phyloP scores from a whole-genome alignment of 2,113 vertebrate genomes.

The Chionis minor region DNA sequence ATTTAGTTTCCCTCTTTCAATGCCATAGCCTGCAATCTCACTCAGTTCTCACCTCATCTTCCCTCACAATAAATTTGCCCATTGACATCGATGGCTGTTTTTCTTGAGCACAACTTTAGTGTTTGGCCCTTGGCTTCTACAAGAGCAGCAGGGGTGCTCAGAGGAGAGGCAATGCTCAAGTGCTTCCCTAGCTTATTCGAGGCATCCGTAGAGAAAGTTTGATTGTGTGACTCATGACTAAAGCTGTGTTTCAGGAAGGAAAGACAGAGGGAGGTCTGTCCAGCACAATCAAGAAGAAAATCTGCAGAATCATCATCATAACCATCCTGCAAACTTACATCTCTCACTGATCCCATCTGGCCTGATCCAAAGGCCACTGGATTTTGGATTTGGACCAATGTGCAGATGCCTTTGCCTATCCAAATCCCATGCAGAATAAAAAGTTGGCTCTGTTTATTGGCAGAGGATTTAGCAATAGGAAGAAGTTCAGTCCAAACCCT shows the following conservation, averaged over 20 bases:
- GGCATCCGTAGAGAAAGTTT: not conserved
- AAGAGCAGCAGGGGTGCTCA: not conserved
- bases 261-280: slow-evolving; percentile 12
- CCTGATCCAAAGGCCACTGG: slow-evolving; percentile 18
- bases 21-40: not conserved
- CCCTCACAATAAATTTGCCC: not conserved
- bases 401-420: not conserved
- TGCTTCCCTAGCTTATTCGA: slow-evolving; percentile 2
- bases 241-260: slow-evolving; percentile 11
- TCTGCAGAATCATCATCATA: slow-evolving; percentile 49
- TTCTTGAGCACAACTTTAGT: not conserved
- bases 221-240: not conserved
- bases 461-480: slow-evolving; percentile 40
- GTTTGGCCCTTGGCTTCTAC: not conserved
- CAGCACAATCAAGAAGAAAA: not conserved
- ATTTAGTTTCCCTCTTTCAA: not conserved
- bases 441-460: slow-evolving; percentile 14
- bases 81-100: not conserved
- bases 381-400: slow-evolving; percentile 36
- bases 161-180: not conserved
- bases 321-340: not conserved
- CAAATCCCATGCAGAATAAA: not conserved
- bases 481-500: slow-evolving; percentile 18
- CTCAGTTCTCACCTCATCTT: not conserved
- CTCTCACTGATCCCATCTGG: slow-evolving; percentile 18